These are phyloP conservation scores for Zalophus californianus DNA, from an alignment of 2,797 vertebrate genomes.

Conservation along the genomic window DNA sequence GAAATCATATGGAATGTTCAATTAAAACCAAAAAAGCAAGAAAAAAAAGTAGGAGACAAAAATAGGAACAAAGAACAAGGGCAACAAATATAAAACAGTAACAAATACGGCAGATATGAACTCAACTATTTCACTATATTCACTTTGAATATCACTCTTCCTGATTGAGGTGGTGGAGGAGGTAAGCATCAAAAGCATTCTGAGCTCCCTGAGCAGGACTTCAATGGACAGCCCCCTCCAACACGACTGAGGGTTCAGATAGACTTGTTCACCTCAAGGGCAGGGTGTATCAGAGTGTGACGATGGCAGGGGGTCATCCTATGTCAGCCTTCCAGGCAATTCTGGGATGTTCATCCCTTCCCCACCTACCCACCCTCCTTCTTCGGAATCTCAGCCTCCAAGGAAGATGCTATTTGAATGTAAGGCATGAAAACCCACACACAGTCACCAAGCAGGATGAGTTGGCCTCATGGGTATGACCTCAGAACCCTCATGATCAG, in stretches of 20 bases:
- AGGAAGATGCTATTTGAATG: not conserved
- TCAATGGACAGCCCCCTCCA: not conserved
- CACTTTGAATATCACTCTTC: not conserved
- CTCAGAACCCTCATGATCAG: not conserved
- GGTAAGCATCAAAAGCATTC: not conserved
- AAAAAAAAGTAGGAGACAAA: not conserved
- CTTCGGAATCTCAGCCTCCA: not conserved
- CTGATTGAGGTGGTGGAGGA: not conserved
- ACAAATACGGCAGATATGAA: not conserved
- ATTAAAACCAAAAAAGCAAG: not conserved
- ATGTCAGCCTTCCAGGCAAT: not conserved
- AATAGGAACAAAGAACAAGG: not conserved
- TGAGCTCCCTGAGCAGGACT: not conserved
- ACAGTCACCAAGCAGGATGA: not conserved
- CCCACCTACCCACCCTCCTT: not conserved
- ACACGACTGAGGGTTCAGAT: fast-evolving
- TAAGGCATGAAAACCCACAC: not conserved
- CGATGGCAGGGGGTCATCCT: not conserved
- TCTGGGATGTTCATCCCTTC: not conserved
- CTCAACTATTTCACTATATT: too few species aligned
- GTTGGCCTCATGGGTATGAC: not conserved
- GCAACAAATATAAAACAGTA: not conserved
- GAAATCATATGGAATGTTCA: not conserved
- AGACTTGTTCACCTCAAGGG: not conserved
- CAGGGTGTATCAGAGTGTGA: not conserved